Base-by-base conservation (phyloP, 2,797 vertebrate species). In the Scomberomorus guttatus region DNA sequence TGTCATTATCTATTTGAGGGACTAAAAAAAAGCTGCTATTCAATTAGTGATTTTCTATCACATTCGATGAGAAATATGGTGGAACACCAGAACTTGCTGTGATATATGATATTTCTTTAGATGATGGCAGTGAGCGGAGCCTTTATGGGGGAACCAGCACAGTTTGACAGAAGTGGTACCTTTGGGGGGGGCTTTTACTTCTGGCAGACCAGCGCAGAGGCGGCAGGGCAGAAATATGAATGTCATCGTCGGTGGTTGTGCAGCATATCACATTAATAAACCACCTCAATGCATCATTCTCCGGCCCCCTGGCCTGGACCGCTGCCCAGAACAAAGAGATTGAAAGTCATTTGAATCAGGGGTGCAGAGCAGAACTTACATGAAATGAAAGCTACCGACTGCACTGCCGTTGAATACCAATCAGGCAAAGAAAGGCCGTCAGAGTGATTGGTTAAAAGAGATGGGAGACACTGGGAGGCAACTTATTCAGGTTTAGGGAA, bases 291-390 rank as follows among this genome's bases (percentile, higher is more conserved):
- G 89, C 89, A 85, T 91, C 89, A 86, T 68, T 84, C 82, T 72
- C 34, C 34, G 55, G 83, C 82, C 80, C 85, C 54, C 75, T 64
- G 81, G 81, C 77, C 85, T 92, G 92, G 93, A 92, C 82, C 74
- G 46, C 77, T 77, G 91, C 92, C 93, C 89, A 90, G 92, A 88
- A 92, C 91, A 89, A 86, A 94, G 92, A 91, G 90, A 89, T 90
- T 91, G 90, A 92, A 91, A 89, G 91, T 92, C 85, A 87, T 92
- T 90, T 89, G 78, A 91, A 91, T 89, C 77, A 58, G 75, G 74
- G 84, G 76, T 68, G 87, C 85, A 56, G 84, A 83, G 89, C 90
- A 90, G 86, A 91, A 89, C 85, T 87, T 84, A 83, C 85, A 87
- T 65, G 81, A 67, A 86, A 84, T 89, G 87, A 87, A 88, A 87